A percentile compares a stretch with the other conserved stretches of the same genome.
These are phyloP conservation scores for Garra rufa DNA, from an alignment of 2,113 vertebrate species.

Conservation along the genomic window DNA sequence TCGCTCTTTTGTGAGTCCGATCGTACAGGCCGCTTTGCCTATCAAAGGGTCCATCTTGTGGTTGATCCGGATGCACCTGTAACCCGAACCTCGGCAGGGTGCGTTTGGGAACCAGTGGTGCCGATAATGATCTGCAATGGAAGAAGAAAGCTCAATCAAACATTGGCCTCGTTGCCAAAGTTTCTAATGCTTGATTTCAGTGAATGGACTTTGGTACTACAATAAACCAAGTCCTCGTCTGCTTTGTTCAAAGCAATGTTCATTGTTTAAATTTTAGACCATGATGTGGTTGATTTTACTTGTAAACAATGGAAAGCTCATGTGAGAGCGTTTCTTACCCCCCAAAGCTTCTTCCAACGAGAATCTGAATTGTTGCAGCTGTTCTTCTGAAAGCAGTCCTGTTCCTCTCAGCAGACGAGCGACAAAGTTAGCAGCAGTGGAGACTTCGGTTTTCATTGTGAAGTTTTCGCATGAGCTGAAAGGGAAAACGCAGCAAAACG, in stretches of 20 bases:
- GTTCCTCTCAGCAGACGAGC: constrained; percentile 73
- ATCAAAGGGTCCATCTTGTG: constrained; percentile 82
- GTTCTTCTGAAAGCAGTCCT: constrained; percentile 71
- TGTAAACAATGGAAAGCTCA: neutral
- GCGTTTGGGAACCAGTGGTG: constrained; percentile 80
- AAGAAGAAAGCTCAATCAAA: constrained; percentile 28
- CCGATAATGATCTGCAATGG: constrained; percentile 75
- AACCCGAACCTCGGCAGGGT: constrained; percentile 78
- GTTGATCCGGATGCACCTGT: constrained; percentile 81
- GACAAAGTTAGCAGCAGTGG: constrained; percentile 75
- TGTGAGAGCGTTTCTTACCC: constrained; percentile 52
- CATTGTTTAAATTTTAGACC: neutral
- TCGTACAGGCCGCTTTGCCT: constrained; percentile 72
- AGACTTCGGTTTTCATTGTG: constrained; percentile 75
- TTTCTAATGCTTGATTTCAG: neutral
- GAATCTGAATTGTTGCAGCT: constrained; percentile 73
- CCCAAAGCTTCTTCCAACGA: constrained; percentile 73
- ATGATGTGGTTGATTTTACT: neutral
- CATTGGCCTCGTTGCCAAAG: neutral
- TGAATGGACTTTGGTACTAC: constrained; percentile 21
- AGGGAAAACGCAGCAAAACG: neutral
- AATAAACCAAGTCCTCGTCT: neutral
- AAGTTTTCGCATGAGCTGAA: constrained; percentile 52
- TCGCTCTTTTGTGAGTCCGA: constrained; percentile 75
- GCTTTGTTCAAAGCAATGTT: neutral